These are phyloP conservation scores for Pionites leucogaster DNA, from an alignment of 2,113 vertebrate species.

Conservation along the genomic window DNA sequence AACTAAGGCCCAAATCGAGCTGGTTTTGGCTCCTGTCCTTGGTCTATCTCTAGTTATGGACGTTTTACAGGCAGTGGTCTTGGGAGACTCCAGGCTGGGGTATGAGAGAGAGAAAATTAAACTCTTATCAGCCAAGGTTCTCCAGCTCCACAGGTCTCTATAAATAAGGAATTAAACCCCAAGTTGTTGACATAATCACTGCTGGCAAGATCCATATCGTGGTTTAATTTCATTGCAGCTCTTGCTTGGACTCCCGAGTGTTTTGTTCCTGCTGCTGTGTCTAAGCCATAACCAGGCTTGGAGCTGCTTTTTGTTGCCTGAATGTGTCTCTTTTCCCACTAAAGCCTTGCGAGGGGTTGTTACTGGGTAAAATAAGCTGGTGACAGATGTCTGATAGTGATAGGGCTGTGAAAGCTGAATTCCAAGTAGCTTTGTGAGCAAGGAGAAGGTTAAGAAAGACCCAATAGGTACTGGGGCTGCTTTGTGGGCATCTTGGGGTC, in stretches of 20 bases:
- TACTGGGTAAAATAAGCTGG: neutral
- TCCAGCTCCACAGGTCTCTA: neutral
- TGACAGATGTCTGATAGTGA: neutral
- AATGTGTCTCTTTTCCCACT: neutral
- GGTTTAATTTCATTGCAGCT: neutral
- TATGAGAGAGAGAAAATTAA: neutral
- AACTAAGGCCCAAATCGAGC: neutral
- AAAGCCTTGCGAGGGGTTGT: neutral
- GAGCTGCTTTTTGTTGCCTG: neutral
- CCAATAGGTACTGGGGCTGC: neutral
- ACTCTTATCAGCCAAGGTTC: neutral
- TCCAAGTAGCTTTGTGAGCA: neutral
- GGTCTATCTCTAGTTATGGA: neutral
- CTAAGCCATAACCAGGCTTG: neutral
- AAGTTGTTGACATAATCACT: neutral
- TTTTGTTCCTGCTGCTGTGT: neutral
- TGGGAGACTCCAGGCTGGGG: neutral
- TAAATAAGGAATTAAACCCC: neutral
- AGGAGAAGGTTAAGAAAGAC: neutral
- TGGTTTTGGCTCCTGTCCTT: neutral
- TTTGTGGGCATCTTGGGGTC: neutral
- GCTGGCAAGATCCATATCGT: neutral
- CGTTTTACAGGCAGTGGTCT: neutral
- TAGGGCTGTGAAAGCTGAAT: neutral
- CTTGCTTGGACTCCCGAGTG: neutral